Conservation (phyloP, 2,888 invertebrate species). For the Latrodectus elegans region DNA sequence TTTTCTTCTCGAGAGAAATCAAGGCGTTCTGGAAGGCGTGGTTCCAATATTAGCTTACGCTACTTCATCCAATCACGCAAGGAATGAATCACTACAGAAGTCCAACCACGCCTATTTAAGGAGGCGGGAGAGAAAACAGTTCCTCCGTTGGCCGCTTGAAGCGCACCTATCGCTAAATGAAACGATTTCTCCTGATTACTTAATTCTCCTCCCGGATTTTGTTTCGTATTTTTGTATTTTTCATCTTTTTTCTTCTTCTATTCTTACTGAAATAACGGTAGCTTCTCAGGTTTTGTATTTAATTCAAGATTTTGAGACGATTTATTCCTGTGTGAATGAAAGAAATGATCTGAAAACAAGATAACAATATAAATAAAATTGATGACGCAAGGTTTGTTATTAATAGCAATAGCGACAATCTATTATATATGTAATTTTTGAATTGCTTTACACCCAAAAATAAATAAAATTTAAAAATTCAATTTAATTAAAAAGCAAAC, state of each 20-base stretch:
- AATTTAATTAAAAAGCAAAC: no score
- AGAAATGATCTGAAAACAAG: no score
- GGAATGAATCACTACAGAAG: constrained; percentile 57
- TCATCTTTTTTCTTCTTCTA: background rate
- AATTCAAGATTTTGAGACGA: no score
- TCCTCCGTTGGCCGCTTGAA: constrained; percentile 33
- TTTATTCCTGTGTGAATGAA: no score
- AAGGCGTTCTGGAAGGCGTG: constrained; percentile 63
- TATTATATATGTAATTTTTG: no score
- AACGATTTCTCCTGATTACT: constrained; percentile 40
- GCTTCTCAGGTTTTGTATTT: background rate
- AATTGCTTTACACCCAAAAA: no score
- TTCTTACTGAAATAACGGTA: background rate
- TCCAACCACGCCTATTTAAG: constrained; percentile 50
- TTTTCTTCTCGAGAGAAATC: constrained; percentile 30
- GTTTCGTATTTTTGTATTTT: background rate
- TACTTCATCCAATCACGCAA: constrained; percentile 66
- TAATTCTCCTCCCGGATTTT: background rate
- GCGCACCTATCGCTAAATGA: constrained; percentile 48
- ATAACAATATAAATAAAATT: no score
- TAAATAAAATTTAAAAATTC: no score
- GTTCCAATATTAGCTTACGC: constrained; percentile 60
- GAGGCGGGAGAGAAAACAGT: constrained; percentile 37
- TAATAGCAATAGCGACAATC: no score
- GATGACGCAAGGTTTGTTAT: no score